These are phyloP conservation scores for Seladonia tumulorum DNA, from an alignment of 2,888 invertebrate species.

Conservation along the genomic window DNA sequence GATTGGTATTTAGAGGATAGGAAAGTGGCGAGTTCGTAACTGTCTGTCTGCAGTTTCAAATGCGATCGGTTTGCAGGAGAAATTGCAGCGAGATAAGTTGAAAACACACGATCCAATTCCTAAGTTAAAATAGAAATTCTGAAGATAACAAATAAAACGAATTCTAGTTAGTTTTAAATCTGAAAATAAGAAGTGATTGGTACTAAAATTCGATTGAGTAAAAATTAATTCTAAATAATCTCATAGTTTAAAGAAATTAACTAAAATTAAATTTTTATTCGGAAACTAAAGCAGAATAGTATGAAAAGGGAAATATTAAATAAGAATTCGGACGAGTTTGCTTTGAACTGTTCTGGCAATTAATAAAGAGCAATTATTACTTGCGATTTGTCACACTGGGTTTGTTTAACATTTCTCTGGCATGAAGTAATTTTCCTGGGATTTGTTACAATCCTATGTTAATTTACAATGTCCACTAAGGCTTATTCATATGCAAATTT, in stretches of 20 bases:
- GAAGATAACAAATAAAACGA: neutral
- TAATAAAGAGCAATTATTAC: neutral
- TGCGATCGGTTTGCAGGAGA: slow-evolving; percentile 41
- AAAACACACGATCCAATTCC: neutral
- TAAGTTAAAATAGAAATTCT: neutral
- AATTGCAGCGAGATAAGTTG: slow-evolving; percentile 27
- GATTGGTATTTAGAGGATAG: slow-evolving; percentile 44
- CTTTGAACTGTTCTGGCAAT: neutral
- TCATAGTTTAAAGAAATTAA: neutral
- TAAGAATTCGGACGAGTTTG: neutral
- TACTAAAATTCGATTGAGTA: neutral
- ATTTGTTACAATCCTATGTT: slow-evolving; percentile 12
- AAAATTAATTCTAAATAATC: neutral
- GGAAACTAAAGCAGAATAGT: neutral
- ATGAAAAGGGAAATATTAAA: neutral
- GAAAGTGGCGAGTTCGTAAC: slow-evolving; percentile 32
- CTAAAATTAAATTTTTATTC: neutral
- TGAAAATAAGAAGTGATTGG: neutral
- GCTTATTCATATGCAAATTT: slow-evolving; percentile 19
- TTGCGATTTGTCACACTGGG: neutral
- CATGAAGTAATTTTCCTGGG: neutral
- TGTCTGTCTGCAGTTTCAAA: slow-evolving; percentile 31
- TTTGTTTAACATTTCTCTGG: slow-evolving; percentile 3
- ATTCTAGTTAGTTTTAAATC: neutral
- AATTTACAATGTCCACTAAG: slow-evolving; percentile 1